Evolutionary conservation across 2,797 vertebrate species (phyloP).

Genomic region (Typhlichthys eigenmanni): DNA sequence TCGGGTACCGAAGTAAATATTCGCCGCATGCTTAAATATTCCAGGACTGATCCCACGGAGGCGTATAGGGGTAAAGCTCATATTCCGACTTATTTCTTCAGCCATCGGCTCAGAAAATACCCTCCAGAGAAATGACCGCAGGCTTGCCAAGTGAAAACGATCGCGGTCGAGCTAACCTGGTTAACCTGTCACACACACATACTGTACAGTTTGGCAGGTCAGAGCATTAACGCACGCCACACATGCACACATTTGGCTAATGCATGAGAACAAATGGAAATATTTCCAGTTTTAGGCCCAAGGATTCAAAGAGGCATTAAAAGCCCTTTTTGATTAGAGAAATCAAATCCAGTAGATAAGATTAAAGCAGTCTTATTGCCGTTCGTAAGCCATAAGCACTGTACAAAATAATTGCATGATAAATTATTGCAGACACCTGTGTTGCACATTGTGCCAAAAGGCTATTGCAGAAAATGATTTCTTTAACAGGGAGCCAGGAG

Average conservation of each 20-base stretch:
- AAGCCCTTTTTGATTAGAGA: not conserved
- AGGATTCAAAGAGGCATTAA: not conserved
- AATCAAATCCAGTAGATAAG: not conserved
- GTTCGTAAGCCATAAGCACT: not conserved
- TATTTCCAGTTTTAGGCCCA: too few relatives aligned
- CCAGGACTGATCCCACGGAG: slow-evolving; percentile 41
- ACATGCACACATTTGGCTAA: too few relatives aligned
- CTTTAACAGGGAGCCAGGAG: slow-evolving; percentile 47
- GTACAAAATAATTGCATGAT: slow-evolving; percentile 4
- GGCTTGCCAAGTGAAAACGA: too few relatives aligned
- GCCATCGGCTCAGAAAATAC: slow-evolving; percentile 5
- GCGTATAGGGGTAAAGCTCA: slow-evolving; percentile 34
- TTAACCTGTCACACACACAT: too few relatives aligned
- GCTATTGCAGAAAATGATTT: slow-evolving; percentile 39
- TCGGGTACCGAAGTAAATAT: slow-evolving; percentile 63
- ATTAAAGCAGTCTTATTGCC: not conserved
- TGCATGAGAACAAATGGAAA: too few relatives aligned
- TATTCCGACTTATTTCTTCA: slow-evolving; percentile 42
- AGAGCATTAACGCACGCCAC: too few relatives aligned
- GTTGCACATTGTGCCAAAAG: slow-evolving; percentile 26
- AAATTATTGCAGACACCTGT: slow-evolving; percentile 34
- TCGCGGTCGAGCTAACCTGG: too few relatives aligned
- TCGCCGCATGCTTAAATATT: slow-evolving; percentile 52
- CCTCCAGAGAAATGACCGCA: not conserved
- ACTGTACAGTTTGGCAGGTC: too few relatives aligned